Conservation (phyloP, 2,113 vertebrate species). For the Varanus salvator region DNA sequence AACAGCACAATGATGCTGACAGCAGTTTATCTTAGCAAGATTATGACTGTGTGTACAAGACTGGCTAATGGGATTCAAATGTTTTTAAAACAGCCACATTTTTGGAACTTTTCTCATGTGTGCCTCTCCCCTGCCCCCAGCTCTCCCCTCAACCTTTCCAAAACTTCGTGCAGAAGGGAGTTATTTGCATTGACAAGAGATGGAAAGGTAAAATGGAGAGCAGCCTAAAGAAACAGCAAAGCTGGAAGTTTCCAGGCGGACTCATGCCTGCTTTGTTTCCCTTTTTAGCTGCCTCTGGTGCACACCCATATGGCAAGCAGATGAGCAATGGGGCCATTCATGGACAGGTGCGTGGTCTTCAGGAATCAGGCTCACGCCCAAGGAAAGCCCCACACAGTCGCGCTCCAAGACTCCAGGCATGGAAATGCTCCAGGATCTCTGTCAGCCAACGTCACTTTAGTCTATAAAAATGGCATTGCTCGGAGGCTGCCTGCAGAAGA, state of each 20-base stretch:
- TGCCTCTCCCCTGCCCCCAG: background rate
- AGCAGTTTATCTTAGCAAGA: slow-evolving; percentile 54
- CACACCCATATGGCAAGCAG: slow-evolving; percentile 4
- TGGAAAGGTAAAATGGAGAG: slow-evolving; percentile 8
- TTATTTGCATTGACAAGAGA: slow-evolving; percentile 15
- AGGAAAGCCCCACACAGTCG: background rate
- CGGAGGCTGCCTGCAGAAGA: background rate
- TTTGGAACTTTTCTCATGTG: background rate
- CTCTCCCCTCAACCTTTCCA: background rate
- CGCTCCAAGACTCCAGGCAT: background rate
- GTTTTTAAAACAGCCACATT: slow-evolving; percentile 26
- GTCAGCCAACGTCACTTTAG: background rate
- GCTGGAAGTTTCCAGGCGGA: slow-evolving; percentile 11
- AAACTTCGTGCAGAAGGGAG: background rate
- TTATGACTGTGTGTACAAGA: slow-evolving; percentile 53
- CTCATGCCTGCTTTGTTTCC: background rate
- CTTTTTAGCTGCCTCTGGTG: background rate
- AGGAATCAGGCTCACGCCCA: background rate
- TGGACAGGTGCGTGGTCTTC: background rate
- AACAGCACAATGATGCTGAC: slow-evolving; percentile 56
- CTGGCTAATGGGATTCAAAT: slow-evolving; percentile 43
- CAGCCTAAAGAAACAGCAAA: slow-evolving; percentile 6
- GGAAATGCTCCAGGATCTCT: no score
- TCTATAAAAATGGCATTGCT: background rate
- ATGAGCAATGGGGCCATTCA: background rate